A percentile compares a stretch with the other conserved stretches of the same genome.
Evolutionary conservation across 2,113 vertebrate genomes (phyloP).

Genomic region (Epinephelus cyanopodus): DNA sequence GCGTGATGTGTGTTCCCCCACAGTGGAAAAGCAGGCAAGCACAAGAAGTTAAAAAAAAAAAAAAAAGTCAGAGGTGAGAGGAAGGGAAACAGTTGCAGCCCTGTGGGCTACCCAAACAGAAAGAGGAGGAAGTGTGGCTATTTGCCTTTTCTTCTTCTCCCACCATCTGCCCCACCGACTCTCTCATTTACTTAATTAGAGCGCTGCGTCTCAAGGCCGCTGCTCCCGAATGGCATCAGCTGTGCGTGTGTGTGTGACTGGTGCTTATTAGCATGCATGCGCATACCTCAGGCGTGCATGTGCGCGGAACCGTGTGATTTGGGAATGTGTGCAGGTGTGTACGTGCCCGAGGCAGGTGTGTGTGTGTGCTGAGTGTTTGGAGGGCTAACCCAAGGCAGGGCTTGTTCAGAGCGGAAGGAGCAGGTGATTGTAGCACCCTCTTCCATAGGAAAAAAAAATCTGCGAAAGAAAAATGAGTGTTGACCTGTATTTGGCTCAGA

Average conservation of each 20-base stretch:
- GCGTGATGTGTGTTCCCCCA: conserved; percentile 9
- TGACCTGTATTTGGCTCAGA: conserved; percentile 49
- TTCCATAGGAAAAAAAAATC: conserved; percentile 39
- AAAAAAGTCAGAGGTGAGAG: conserved; percentile 47
- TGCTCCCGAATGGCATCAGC: conserved; percentile 55
- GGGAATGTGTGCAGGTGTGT: neutral
- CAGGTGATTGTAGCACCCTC: conserved; percentile 45
- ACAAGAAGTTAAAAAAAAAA: neutral
- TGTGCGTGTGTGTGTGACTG: conserved; percentile 23
- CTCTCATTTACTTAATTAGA: conserved; percentile 78
- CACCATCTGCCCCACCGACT: conserved; percentile 70
- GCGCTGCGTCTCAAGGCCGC: conserved; percentile 43
- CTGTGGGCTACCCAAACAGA: conserved; percentile 44
- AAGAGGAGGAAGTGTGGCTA: conserved; percentile 51
- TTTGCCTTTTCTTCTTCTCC: conserved; percentile 53
- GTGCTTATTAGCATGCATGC: conserved; percentile 19
- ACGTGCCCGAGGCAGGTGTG: neutral
- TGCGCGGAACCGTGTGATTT: neutral
- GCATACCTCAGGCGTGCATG: conserved; percentile 15
- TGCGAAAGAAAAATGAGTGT: neutral
- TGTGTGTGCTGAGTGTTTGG: neutral
- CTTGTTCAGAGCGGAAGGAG: conserved; percentile 39
- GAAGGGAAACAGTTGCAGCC: conserved; percentile 61
- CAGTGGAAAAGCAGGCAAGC: conserved; percentile 15
- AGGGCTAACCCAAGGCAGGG: conserved; percentile 52